These are phyloP conservation scores for Campylomormyrus numenius DNA, from an alignment of 2,113 vertebrate genomes.

Conservation along the genomic window DNA sequence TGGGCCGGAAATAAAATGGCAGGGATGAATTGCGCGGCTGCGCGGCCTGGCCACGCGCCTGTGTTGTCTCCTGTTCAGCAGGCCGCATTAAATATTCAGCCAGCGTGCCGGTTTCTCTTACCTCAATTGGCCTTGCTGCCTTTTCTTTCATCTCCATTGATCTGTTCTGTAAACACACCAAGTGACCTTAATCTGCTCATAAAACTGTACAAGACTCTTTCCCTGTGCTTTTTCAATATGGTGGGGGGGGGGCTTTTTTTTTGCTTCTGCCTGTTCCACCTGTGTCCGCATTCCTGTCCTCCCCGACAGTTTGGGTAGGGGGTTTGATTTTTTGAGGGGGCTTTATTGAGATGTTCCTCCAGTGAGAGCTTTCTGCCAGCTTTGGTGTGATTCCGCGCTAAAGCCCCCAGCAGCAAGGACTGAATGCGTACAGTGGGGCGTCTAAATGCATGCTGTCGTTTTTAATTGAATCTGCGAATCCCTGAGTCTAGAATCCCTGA, in stretches of 20 bases:
- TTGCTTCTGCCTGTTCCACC: not conserved
- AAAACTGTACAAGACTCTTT: conserved; percentile 37
- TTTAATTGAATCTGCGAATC: not conserved
- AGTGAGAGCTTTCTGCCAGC: not conserved
- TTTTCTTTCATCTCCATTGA: conserved; percentile 44
- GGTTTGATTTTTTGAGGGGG: not conserved
- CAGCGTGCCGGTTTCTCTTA: conserved; percentile 47
- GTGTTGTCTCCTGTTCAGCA: conserved; percentile 51
- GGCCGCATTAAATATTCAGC: conserved; percentile 69
- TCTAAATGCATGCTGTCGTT: not conserved
- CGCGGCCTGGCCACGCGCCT: conserved; percentile 29
- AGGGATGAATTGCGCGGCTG: conserved; percentile 29
- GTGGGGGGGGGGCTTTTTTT: too few species aligned
- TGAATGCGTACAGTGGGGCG: not conserved
- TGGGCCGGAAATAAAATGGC: conserved; percentile 39
- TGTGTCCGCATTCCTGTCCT: not conserved
- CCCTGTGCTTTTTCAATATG: conserved; percentile 21
- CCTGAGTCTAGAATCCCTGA: too few species aligned
- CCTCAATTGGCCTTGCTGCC: conserved; percentile 30
- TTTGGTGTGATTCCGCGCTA: not conserved
- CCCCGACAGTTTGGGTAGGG: not conserved
- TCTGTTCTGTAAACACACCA: conserved; percentile 53
- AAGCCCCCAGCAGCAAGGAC: not conserved
- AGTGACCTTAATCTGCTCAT: conserved; percentile 46
- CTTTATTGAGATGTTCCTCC: not conserved